Evolutionary conservation across 2,888 invertebrate species (phyloP).

Genomic region (Mesorhabditis sp.): DNA sequence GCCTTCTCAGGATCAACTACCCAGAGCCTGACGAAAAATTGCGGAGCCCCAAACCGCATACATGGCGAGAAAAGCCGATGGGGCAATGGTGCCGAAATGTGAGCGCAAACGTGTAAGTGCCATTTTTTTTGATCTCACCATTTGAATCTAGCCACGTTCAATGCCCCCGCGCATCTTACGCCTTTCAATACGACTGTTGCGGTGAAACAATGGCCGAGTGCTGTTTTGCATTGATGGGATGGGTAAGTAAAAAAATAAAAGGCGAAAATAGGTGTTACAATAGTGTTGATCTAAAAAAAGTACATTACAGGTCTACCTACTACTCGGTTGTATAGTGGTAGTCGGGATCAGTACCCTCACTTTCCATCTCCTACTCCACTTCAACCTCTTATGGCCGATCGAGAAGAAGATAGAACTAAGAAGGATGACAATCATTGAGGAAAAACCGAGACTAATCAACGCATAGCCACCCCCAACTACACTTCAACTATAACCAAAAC

Average conservation of each 20-base stretch:
- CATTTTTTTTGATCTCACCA: not conserved
- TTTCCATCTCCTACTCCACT: not conserved
- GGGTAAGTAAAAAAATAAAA: not conserved
- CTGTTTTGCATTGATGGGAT: not conserved
- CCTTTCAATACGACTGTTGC: not conserved
- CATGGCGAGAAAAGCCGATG: slow-evolving; percentile 2
- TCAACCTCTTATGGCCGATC: not conserved
- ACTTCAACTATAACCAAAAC: too few relatives aligned
- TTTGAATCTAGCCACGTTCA: not conserved
- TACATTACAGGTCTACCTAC: not conserved
- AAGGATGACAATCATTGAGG: not conserved
- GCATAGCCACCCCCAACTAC: not conserved
- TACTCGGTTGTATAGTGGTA: not conserved
- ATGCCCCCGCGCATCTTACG: not conserved
- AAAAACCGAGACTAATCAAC: not conserved
- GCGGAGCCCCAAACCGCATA: not conserved
- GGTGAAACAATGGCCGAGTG: not conserved
- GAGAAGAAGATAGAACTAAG: not conserved
- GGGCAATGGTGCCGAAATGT: slow-evolving; percentile 6
- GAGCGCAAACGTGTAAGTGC: not conserved
- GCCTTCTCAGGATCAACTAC: slow-evolving; percentile 1
- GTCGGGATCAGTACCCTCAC: not conserved
- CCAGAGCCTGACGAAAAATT: not conserved
- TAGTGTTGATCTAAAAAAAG: not conserved
- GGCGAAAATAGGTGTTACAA: not conserved